These are phyloP conservation scores for Metallyticus violacea DNA, from an alignment of 2,888 invertebrate species.

Conservation along the genomic window DNA sequence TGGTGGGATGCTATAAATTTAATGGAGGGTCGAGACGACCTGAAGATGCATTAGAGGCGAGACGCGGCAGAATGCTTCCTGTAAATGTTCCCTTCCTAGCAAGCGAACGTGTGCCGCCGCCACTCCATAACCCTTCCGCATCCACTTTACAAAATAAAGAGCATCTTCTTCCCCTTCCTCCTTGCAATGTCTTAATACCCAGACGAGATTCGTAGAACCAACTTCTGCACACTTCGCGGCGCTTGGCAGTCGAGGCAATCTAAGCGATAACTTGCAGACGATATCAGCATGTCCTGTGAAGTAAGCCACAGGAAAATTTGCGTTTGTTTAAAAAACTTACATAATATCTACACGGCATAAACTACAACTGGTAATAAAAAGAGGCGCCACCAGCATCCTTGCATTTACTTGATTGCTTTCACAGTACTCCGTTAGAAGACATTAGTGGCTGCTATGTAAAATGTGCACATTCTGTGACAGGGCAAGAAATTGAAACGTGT, in stretches of 20 bases:
- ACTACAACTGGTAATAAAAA: not conserved
- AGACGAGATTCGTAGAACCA: not conserved
- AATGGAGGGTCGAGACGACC: not conserved
- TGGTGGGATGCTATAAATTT: not conserved
- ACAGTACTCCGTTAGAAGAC: not conserved
- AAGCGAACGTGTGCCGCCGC: not conserved
- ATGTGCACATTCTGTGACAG: too few species aligned
- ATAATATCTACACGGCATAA: not conserved
- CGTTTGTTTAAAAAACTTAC: not conserved
- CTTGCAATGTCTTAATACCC: conserved; percentile 1
- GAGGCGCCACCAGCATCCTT: not conserved
- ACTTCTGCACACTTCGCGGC: too few species aligned
- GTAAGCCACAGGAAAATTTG: too few species aligned
- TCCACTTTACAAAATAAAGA: conserved; percentile 11
- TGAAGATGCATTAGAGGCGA: not conserved
- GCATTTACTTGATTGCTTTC: not conserved
- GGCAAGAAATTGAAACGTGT: too few species aligned
- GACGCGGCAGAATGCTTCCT: not conserved
- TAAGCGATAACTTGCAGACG: not conserved
- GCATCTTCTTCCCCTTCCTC: not conserved
- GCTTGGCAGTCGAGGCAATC: not conserved
- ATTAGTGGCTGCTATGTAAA: not conserved
- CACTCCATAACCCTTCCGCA: not conserved
- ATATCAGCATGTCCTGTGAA: not conserved
- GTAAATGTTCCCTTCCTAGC: not conserved